Base-by-base conservation (phyloP, 2,888 invertebrate genomes). In the Cacoxenus indagator region DNA sequence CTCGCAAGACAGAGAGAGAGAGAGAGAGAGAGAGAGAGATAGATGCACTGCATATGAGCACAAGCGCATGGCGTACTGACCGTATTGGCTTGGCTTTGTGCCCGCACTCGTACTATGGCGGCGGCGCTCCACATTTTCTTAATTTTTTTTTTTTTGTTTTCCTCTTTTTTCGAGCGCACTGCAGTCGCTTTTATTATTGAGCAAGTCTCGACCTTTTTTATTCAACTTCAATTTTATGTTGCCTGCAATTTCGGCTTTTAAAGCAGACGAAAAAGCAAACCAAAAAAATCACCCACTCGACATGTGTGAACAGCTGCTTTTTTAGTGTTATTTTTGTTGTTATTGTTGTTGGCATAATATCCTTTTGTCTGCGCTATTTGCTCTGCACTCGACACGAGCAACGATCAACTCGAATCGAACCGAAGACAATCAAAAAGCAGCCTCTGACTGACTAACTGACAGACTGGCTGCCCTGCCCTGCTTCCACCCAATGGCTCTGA, bases 221-320 rank as follows among this genome's bases (percentile, higher is more conserved):
- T 43, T 61, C 24, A 43, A 45, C 43, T 62, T 43, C 61, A 62
- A 62, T 62, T 62, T 62, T 45, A 62, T 62, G 61, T 43, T 45
- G 45, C 22, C 22, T 43, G 45, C 45, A 59, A 59, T 59, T 59
- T 59, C 59, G 22, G 22, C 37, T 24, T 59, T 31, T 31, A 26
- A 24, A 31, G 5, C 8, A 51, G 19, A 22, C 4, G 1, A 9
- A 19, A 17, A 51, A 51, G 22, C 51, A 37, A 37, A 37, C 2
- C 8, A 1, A 37, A 37, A 37, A 37, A 37, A 1, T 4, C 4
- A 1, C 8, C 4, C 37, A 37, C 1, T 11, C 37, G 37, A 14
- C 37, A 1, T 37, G 4, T 37, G 37, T 37, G 37, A 37, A 37
- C 37, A 11, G 37, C 14, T 37, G 37, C 9, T 2, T 37, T 2